Base-by-base conservation (phyloP, 2,888 invertebrate genomes). In the Hoplodrina ambigua region DNA sequence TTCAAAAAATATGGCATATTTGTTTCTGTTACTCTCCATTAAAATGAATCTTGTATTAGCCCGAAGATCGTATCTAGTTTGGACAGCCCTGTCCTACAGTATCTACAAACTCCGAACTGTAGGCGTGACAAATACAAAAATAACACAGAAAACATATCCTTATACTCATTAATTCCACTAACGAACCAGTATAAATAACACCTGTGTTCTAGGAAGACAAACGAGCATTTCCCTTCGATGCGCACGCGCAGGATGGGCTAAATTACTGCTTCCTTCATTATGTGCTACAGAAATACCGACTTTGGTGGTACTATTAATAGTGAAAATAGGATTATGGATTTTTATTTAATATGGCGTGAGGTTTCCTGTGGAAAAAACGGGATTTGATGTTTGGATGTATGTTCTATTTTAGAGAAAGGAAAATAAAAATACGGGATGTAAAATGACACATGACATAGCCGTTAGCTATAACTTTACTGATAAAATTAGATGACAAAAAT, bases 191-290 rank as follows among this genome's bases (percentile, higher is more conserved):
- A 78, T 71, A 81, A 62, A 76, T 75, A 62, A 20, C 71, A 82
- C 77, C 75, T 77, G 78, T 50, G 19, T 60, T 75, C 69, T 67
- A 72, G 37, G 72, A 84, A 84, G 84, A 84, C 82, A 80, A 84
- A 84, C 76, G 77, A 57, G 50, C 63, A 25, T 80, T 83, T 84
- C 85, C 84, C 60, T 74, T 68, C 74, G 74, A 66, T 58, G 77
- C 59, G 57, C 75, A 53, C 44, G 72, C 54, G 57, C 83, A 81
- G 83, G 83, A 83, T 62, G 85, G 11, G 46, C 69, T 63, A 68
- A 85, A 85, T 85, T 76, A 81, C 49, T 50, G 63, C 64, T 80
- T 85, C 84, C 84, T 81, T 65, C 65, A 72, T 73, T 72, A 72
- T 55, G 54, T 56, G 49, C 69, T 56, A 68, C 72, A 69, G 69